These are phyloP conservation scores for Sebastes vulpes DNA, from an alignment of 2,797 vertebrate species.

Conservation along the genomic window DNA sequence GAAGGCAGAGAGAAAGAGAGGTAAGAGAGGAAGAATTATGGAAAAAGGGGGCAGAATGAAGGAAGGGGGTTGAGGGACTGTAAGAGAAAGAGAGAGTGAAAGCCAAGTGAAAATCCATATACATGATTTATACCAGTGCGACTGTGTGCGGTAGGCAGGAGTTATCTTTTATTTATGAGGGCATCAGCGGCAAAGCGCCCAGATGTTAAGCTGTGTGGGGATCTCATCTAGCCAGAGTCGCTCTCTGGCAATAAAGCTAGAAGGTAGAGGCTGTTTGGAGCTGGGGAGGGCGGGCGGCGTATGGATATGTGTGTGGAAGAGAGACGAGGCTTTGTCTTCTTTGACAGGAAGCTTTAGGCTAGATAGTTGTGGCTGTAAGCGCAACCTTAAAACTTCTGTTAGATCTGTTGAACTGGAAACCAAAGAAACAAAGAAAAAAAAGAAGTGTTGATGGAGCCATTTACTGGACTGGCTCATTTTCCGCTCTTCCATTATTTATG, in stretches of 20 bases:
- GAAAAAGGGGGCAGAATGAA: conserved; percentile 55
- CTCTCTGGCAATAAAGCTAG: conserved; percentile 78
- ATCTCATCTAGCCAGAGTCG: conserved; percentile 82
- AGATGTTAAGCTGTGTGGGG: conserved; percentile 88
- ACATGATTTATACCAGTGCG: conserved; percentile 89
- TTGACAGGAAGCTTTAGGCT: conserved; percentile 43
- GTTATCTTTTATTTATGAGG: conserved; percentile 92
- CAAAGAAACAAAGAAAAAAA: neutral
- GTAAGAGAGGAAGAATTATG: conserved; percentile 47
- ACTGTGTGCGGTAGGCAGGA: conserved; percentile 81
- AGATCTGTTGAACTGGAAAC: conserved; percentile 36
- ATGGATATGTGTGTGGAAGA: conserved; percentile 45
- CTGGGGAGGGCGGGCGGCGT: conserved; percentile 13
- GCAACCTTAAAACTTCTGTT: conserved; percentile 27
- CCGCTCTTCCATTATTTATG: conserved; percentile 46
- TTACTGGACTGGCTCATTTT: conserved; percentile 52
- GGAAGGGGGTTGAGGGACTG: conserved; percentile 66
- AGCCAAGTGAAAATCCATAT: conserved; percentile 87
- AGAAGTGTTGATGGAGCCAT: conserved; percentile 36
- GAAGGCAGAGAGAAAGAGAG: conserved; percentile 23
- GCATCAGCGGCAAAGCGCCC: conserved; percentile 84
- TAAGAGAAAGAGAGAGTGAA: conserved; percentile 79
- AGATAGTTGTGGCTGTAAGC: conserved; percentile 28
- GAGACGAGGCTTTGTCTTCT: conserved; percentile 59
- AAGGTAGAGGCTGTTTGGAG: conserved; percentile 58